These are phyloP conservation scores for Enteromius fasciolatus DNA, from an alignment of 2,797 vertebrate genomes.

Conservation along the genomic window DNA sequence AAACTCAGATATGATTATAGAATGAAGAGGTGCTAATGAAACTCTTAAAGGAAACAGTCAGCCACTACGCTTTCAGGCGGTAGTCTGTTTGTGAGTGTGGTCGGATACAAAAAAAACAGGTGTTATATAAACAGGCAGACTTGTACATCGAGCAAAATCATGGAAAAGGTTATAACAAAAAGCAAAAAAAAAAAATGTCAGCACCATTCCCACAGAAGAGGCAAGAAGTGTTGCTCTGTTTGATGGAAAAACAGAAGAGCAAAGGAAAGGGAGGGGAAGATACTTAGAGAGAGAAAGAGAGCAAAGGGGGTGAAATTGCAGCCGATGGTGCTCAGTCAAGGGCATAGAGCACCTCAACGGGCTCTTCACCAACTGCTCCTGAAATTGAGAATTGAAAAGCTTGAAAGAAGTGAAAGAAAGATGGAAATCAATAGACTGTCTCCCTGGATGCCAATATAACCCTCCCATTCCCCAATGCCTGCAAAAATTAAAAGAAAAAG, in stretches of 20 bases:
- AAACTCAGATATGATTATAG: conserved; percentile 17
- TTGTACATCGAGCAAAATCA: conserved; percentile 9
- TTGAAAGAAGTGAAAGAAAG: conserved; percentile 32
- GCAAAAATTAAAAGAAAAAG: neutral
- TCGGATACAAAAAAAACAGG: conserved; percentile 8
- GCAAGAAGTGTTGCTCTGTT: conserved; percentile 29
- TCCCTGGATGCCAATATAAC: conserved; percentile 30
- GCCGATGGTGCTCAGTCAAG: conserved; percentile 28
- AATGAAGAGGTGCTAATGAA: conserved; percentile 27
- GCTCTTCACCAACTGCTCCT: conserved; percentile 27
- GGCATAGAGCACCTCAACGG: conserved; percentile 37
- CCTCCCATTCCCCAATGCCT: conserved; percentile 8
- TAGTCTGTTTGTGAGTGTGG: neutral
- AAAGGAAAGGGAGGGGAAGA: conserved; percentile 14
- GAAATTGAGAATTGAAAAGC: conserved; percentile 38
- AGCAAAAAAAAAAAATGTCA: neutral
- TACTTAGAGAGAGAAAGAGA: conserved; percentile 11
- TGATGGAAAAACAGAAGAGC: conserved; percentile 25
- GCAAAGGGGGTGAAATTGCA: conserved; percentile 36
- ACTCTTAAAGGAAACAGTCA: conserved; percentile 9
- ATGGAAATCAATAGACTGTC: conserved; percentile 35
- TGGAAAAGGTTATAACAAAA: neutral
- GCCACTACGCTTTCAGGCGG: neutral
- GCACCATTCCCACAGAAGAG: neutral
- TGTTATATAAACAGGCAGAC: conserved; percentile 3